These are phyloP conservation scores for Phalanger gymnotis DNA, from an alignment of 2,797 vertebrate species.

Conservation along the genomic window DNA sequence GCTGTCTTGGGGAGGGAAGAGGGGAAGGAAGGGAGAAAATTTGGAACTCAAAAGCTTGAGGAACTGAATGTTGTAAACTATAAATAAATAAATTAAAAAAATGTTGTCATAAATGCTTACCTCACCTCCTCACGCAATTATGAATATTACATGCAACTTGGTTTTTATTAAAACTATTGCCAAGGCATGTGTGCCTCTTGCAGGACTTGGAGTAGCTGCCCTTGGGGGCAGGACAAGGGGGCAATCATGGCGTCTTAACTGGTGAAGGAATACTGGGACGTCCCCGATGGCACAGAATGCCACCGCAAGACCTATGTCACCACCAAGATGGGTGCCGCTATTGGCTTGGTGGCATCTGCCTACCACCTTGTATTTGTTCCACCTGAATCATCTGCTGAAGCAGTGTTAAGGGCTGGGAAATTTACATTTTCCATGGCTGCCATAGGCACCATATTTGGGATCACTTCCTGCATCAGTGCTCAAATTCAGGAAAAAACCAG, in stretches of 20 bases:
- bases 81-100: too few relatives aligned
- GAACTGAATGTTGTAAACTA: too few relatives aligned
- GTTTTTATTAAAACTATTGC: background rate
- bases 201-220: too few relatives aligned
- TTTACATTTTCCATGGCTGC: conserved; percentile 89
- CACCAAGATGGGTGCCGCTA: conserved; percentile 85
- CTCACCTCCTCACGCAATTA: background rate
- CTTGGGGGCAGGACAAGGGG: too few relatives aligned
- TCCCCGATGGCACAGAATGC: conserved; percentile 89
- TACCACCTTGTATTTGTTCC: conserved; percentile 86
- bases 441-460: conserved; percentile 93
- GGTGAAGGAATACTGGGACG: conserved; percentile 87
- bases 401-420: conserved; percentile 81
- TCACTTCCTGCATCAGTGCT: conserved; percentile 90
- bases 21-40: too few relatives aligned
- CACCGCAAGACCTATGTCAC: conserved; percentile 88
- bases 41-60: too few relatives aligned
- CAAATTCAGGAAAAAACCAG: conserved; percentile 88
- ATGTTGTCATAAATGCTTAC: background rate
- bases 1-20: too few relatives aligned
- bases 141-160: background rate
- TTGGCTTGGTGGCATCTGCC: conserved; percentile 86
- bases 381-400: conserved; percentile 84
- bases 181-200: too few relatives aligned
- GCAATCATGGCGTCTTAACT: background rate